Percentiles rank a stretch among this genome's conserved stretches.
Evolutionary conservation across 2,888 invertebrate species (phyloP).

Genomic region (Dryobota labecula): DNA sequence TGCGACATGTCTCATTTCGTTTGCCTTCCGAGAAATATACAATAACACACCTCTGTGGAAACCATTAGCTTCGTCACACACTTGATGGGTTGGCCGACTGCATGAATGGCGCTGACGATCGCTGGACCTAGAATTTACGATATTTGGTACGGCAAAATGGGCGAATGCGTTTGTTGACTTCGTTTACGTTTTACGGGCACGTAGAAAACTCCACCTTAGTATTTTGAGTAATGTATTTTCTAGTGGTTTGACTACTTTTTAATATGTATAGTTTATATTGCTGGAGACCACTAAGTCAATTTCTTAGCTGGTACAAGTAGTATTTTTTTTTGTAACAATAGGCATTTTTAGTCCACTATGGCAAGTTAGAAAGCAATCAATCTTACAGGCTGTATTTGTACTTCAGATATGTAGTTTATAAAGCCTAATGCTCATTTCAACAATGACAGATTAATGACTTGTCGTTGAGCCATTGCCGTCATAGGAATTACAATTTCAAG

Average conservation of each 20-base stretch:
- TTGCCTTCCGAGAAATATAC: conserved; percentile 43
- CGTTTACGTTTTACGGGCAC: no score
- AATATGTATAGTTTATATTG: not conserved
- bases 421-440: conserved; percentile 7
- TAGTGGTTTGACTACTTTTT: no score
- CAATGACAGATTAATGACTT: not conserved
- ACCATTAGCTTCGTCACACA: not conserved
- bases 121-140: not conserved
- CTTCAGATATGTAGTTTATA: not conserved
- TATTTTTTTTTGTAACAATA: no score
- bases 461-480: not conserved
- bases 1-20: conserved; percentile 17
- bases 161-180: not conserved
- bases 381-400: not conserved
- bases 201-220: accelerated
- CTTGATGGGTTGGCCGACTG: not conserved
- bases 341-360: not conserved
- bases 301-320: not conserved
- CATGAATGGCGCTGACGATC: not conserved
- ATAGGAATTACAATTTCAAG: conserved; percentile 9
- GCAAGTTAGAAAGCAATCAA: not conserved
- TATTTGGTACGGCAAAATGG: not conserved
- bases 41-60: conserved; percentile 23
- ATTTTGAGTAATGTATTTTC: not conserved
- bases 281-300: no score